Percentiles rank a stretch among this genome's conserved stretches.
phyloP scores from a whole-genome alignment of 2,888 invertebrate genomes.

The Plagodis dolabraria region DNA sequence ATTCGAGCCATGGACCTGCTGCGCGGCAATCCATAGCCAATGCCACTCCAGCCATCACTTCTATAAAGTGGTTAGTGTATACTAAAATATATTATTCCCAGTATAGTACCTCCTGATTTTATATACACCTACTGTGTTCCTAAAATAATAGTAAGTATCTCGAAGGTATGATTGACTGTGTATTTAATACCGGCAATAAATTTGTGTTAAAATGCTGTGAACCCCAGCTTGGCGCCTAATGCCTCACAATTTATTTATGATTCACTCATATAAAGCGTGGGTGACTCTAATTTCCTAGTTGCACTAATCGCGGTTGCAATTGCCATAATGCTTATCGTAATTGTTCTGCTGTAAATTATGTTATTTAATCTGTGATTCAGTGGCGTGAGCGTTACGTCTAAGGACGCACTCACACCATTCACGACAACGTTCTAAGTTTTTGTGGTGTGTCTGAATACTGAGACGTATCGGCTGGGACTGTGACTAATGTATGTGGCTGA shows the following conservation, averaged over 20 bases:
- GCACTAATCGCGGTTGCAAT: constrained; percentile 43
- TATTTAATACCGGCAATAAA: not conserved
- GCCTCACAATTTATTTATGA: constrained; percentile 38
- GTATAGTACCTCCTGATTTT: not conserved
- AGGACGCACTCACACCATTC: not conserved
- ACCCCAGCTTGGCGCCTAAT: constrained; percentile 16
- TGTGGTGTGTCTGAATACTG: too few species aligned
- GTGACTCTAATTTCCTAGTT: constrained; percentile 52
- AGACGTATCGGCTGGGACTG: too few species aligned
- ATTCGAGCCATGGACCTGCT: too few species aligned
- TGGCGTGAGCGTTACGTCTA: not conserved
- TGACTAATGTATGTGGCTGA: too few species aligned
- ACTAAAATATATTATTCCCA: not conserved
- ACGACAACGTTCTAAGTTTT: not conserved
- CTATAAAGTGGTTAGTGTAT: not conserved
- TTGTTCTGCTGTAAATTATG: constrained; percentile 23
- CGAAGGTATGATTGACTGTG: too few species aligned
- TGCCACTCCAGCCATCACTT: too few species aligned
- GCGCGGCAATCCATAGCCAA: too few species aligned
- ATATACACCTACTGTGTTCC: not conserved
- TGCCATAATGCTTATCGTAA: constrained; percentile 24
- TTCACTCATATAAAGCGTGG: constrained; percentile 46
- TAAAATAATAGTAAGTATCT: too few species aligned
- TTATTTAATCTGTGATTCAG: constrained; percentile 6
- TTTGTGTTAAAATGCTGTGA: not conserved